Base-by-base conservation (phyloP, 1,140 invertebrate species). In the Ericerus pela region DNA sequence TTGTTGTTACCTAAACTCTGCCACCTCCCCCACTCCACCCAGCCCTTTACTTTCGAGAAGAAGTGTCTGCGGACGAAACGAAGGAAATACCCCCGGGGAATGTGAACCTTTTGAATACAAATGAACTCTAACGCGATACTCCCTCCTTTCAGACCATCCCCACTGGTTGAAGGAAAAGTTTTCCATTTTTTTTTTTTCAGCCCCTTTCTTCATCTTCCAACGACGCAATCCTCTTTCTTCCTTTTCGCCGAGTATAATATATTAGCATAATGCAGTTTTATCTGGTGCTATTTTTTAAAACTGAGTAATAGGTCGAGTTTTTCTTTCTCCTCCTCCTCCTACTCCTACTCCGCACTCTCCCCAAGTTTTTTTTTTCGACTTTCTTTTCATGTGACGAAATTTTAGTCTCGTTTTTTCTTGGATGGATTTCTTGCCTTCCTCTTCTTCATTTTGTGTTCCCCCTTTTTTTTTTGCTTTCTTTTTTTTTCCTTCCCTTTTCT, bases 261-360 rank as follows among this genome's bases (percentile, higher is more conserved):
- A 47, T 47, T 47, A 47, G 41, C 41, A 47, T 47, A 47, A 47
- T 47, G 41, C 41, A 47, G 41, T 47, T 47, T 47, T 47, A 47
- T 47, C 41, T 47, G 16, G 20, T 10, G 41, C 41, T 47, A 47
- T 47, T 47, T 47, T 47, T 47, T 47, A 47, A 47, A 47, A 47
- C 41, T 47, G 41, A 47, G 41, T 47, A 47, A 47, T 47, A 47
- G 41, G 41, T 47, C 41, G 41, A 18, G 22, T 47, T 47, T 47
- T 47, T 24, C 41, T 47, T 41, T 47, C 14, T 24, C 41, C 41
- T 24, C 41, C 26, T 47, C 26, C 20, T 47, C n/a, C 20, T 47
- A 10, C n/a, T n/a, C n/a, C n/a, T n/a, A n/a, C n/a, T n/a, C n/a
- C n/a, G n/a, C n/a, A n/a, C n/a, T n/a, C n/a, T n/a, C n/a, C n/a